A percentile compares a stretch with the other conserved stretches of the same genome.
Evolutionary conservation across 2,797 vertebrate species (phyloP).

Genomic region (Pseudomugil gertrudae): DNA sequence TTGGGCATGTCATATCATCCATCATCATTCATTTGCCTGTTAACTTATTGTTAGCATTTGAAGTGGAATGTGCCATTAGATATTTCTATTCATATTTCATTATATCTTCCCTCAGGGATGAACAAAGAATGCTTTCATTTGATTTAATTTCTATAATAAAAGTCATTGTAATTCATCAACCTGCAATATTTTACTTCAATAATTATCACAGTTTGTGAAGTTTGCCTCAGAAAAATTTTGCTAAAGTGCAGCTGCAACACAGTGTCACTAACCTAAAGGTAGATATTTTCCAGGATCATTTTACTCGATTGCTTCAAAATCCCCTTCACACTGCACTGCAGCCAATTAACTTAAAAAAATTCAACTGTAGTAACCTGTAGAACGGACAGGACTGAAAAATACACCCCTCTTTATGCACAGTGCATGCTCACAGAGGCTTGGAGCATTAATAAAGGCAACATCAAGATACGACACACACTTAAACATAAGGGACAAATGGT

Average conservation of each 20-base stretch:
- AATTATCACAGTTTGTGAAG: background rate
- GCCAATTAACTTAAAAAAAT: too few species aligned
- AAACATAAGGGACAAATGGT: too few species aligned
- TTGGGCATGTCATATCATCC: constrained; percentile 27
- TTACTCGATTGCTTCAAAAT: too few species aligned
- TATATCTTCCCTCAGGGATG: background rate
- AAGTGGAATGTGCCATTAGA: background rate
- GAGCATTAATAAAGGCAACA: too few species aligned
- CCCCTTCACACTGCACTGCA: too few species aligned
- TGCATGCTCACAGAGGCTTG: too few species aligned
- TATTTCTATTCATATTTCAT: background rate
- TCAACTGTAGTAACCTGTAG: too few species aligned
- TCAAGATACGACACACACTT: too few species aligned
- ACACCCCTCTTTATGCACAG: too few species aligned
- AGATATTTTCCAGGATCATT: too few species aligned
- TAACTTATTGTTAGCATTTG: background rate
- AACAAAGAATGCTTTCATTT: background rate
- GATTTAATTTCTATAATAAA: background rate
- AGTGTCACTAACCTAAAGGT: background rate
- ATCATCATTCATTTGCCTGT: background rate
- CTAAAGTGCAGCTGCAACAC: background rate
- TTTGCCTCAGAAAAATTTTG: background rate
- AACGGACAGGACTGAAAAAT: too few species aligned
- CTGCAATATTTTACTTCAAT: background rate
- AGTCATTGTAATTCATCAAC: background rate